Evolutionary conservation across 2,113 vertebrate genomes (phyloP).

Genomic region (Lycaon pictus): DNA sequence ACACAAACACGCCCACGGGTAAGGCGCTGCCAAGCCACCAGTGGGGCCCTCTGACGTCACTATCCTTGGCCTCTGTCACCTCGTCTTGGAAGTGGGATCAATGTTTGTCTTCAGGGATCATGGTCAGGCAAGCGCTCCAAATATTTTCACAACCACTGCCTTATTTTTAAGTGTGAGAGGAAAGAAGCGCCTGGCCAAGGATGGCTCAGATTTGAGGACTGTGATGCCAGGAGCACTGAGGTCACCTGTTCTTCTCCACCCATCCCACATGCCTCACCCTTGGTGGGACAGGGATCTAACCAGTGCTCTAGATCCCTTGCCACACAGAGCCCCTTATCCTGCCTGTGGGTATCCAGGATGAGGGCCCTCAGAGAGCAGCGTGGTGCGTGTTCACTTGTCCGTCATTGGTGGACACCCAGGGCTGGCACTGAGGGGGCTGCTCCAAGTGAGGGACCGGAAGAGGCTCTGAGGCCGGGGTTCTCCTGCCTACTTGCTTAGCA

Average conservation of each 20-base stretch:
- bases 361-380: not conserved
- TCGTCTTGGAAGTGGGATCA: not conserved
- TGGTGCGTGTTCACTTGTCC: rapidly evolving
- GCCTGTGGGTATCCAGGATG: not conserved
- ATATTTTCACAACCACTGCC: not conserved
- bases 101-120: not conserved
- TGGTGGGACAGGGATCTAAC: too few relatives aligned
- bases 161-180: not conserved
- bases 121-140: not conserved
- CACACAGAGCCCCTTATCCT: too few relatives aligned
- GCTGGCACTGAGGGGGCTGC: not conserved
- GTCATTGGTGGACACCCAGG: not conserved
- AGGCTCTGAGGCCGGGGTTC: not conserved
- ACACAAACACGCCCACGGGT: too few relatives aligned
- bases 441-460: not conserved
- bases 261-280: not conserved
- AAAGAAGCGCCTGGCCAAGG: not conserved
- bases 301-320: too few relatives aligned
- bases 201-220: not conserved
- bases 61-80: not conserved
- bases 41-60: not conserved
- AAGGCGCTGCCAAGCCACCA: not conserved
- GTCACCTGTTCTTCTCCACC: not conserved
- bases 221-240: not conserved
- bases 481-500: not conserved